Base-by-base conservation (phyloP, 2,888 invertebrate genomes). In the Thymelicus sylvestris region DNA sequence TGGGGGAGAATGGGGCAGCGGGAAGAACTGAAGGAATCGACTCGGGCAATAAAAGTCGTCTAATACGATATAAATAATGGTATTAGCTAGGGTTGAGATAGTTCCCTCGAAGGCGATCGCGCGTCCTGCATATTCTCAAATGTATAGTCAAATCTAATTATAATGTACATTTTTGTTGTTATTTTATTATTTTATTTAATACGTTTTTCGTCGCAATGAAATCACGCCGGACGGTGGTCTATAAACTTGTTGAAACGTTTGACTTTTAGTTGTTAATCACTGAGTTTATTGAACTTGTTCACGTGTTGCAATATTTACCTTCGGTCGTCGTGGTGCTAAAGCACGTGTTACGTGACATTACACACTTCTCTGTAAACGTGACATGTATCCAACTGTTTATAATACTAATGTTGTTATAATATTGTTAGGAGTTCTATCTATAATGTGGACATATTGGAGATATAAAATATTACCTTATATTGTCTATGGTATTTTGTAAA, bases 101-200 rank as follows among this genome's bases (percentile, higher is more conserved):
- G 52, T 52, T 19, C 10, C 52, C 19, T 19, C 52, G 19, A 15
- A 52, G 6, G 19, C 31, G 13, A 57, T 31, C 57, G 50, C 57
- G 57, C 50, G 63, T 15, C 59, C 19, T 48, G 50, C 47, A 39
- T 55, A 64, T 38, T 67, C 62, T 48, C 62, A 63, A 67, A 65
- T 73, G 71, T 67, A 71, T 70, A 73, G 70, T 66, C 68, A 68
- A 57, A 65, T 50, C n/a, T 66, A 48, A 59, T 67, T 31, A 52
- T 66, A 65, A 67, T 52, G 70, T 74, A 72, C 68, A 72, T 72
- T 71, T 71, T 73, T 73, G 65, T 73, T 73, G 73, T 73, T 72
- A 66, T 57, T 69, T 70, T 70, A 63, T 70, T 65, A 65, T 65
- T n/a, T n/a, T 69, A 69, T 71, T 74, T 72, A 72, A 72, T 19